These are phyloP conservation scores for Peromyscus nudipes DNA, from an alignment of 2,797 vertebrate species.

Conservation along the genomic window DNA sequence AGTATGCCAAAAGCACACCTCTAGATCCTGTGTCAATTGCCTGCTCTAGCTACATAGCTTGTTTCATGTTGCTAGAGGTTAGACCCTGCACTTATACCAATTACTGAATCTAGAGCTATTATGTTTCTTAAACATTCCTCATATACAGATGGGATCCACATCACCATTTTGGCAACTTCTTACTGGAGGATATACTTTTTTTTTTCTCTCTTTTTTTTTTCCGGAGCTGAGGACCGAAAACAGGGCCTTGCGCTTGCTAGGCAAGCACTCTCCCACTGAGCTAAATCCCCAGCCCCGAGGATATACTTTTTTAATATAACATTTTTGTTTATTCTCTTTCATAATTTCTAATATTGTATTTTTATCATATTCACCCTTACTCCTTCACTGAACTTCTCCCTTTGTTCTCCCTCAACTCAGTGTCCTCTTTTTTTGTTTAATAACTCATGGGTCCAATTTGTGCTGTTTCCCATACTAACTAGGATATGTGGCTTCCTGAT, in stretches of 20 bases:
- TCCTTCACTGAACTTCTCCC: too few relatives aligned
- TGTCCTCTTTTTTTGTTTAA: not conserved
- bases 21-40: not conserved
- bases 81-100: accelerated
- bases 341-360: not conserved
- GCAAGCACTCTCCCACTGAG: too few relatives aligned
- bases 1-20: not conserved
- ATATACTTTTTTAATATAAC: not conserved
- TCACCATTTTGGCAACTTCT: not conserved
- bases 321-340: not conserved
- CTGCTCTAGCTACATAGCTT: accelerated
- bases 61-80: accelerated
- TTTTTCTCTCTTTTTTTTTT: too few relatives aligned
- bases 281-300: not conserved
- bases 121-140: not conserved
- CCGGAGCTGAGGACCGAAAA: too few relatives aligned
- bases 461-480: not conserved
- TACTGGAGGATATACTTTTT: not conserved
- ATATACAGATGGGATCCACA: not conserved
- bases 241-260: too few relatives aligned
- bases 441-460: not conserved
- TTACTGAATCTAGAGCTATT: accelerated
- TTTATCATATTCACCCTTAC: not conserved
- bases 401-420: not conserved
- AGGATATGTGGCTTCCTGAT: not conserved